These are phyloP conservation scores for Eubucco bourcierii DNA, from an alignment of 2,113 vertebrate species.

Conservation along the genomic window DNA sequence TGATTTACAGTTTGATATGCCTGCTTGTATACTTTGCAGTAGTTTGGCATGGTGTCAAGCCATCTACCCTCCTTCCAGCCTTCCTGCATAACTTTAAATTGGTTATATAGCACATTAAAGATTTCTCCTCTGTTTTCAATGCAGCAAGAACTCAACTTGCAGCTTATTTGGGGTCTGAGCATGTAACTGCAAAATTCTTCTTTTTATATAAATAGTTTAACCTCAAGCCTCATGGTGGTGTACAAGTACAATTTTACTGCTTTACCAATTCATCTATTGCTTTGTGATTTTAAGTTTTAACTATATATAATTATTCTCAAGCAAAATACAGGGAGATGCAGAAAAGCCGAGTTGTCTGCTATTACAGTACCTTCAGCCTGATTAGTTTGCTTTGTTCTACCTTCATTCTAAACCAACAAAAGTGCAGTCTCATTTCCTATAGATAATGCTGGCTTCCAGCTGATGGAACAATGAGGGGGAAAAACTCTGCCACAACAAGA, in stretches of 20 bases:
- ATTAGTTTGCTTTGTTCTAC: neutral
- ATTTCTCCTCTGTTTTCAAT: neutral
- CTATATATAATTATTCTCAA: neutral
- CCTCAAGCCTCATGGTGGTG: conserved; percentile 64
- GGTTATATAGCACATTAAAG: neutral
- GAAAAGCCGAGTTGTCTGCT: neutral
- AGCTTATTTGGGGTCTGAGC: neutral
- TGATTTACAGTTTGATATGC: neutral
- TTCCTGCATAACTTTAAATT: neutral
- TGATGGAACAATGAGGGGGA: accelerated
- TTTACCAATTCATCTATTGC: neutral
- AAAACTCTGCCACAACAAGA: accelerated
- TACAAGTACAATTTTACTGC: conserved; percentile 53
- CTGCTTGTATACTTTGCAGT: neutral
- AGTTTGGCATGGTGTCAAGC: neutral
- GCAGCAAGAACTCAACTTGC: neutral
- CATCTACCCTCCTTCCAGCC: neutral
- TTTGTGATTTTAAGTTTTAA: neutral
- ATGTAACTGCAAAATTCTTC: neutral
- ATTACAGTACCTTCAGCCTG: neutral
- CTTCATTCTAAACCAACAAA: neutral
- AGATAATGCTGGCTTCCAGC: neutral
- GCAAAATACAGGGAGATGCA: accelerated
- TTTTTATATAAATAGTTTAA: conserved; percentile 30
- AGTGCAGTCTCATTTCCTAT: accelerated